Evolutionary conservation across 1,140 invertebrate genomes (phyloP), one percentile per base, ranked within the genome.

Genomic region (Drosophila kepulauana): DNA sequence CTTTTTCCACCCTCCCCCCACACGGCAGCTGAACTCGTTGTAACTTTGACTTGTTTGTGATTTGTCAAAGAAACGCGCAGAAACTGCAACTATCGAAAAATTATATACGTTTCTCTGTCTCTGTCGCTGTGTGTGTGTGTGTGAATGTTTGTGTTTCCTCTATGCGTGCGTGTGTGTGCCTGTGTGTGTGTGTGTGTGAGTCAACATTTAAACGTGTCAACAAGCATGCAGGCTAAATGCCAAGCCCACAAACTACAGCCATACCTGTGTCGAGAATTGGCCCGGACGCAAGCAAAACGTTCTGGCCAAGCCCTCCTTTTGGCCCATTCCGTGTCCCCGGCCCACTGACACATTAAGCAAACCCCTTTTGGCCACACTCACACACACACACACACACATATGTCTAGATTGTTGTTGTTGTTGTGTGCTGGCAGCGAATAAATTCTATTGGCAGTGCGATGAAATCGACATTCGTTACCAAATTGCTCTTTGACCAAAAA

Each of bases 141-240:
- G 48, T 20, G 33, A 56, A 25, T 63, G 43, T 41, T 28, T 51
- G 54, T 54, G 54, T 58, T 25, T 25, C 20, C 20, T 4, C 20
- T 25, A 3, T 75, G 38, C 20, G 45, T 49, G 56, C 38, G 13
- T 49, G 16, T 20, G 48, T 20, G 30, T 59, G 30, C 59, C 35
- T 35, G 28, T 51, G 54, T 52, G 54, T 58, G 33, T 63, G 46
- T 54, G 46, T 79, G 57, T 82, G 77, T 80, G 76, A 88, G 69
- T 63, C 71, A 66, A 64, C 79, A 82, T 78, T 85, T 84, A 88
- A 87, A 87, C 84, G 82, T 87, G 84, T 87, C 84, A 87, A 89
- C 84, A 86, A 88, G 69, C 82, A 89, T 75, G 74, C 74, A 81
- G 78, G 77, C 68, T 79, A 82, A 81, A 75, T 86, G 67, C 54